Conservation (phyloP, 2,113 vertebrate species). For the Paralichthys olivaceus region DNA sequence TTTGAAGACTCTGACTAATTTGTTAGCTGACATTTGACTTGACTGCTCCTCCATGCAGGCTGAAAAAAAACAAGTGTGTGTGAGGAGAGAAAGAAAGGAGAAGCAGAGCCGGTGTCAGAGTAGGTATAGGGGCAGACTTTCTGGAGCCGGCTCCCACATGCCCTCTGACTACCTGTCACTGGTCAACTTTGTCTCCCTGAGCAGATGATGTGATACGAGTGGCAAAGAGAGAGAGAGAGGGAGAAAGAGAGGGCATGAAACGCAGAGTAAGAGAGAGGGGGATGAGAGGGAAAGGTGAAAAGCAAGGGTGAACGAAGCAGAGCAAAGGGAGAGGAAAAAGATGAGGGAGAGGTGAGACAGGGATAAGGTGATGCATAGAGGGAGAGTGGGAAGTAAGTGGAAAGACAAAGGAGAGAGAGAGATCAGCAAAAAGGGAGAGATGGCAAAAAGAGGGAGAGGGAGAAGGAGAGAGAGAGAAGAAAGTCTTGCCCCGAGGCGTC, state of each 20-base stretch:
- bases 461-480: slow-evolving; percentile 19
- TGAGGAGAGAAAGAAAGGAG: background rate
- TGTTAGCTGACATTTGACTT: slow-evolving; percentile 61
- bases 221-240: slow-evolving; percentile 20
- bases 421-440: slow-evolving; percentile 37
- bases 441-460: slow-evolving; percentile 34
- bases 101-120: slow-evolving; percentile 34
- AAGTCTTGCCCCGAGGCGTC: slow-evolving; percentile 66
- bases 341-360: slow-evolving; percentile 26
- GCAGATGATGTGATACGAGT: slow-evolving; percentile 53
- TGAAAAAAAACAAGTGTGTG: slow-evolving; percentile 18
- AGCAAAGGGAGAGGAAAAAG: slow-evolving; percentile 12
- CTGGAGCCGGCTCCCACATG: slow-evolving; percentile 75
- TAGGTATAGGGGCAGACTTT: slow-evolving; percentile 75
- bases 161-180: slow-evolving; percentile 71
- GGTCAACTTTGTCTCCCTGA: slow-evolving; percentile 48
- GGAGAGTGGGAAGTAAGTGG: slow-evolving; percentile 40
- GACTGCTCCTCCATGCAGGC: slow-evolving; percentile 41
- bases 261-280: background rate
- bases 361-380: slow-evolving; percentile 7
- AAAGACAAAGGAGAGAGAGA: slow-evolving; percentile 60
- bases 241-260: background rate
- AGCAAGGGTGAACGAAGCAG: background rate
- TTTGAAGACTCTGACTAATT: slow-evolving; percentile 55
- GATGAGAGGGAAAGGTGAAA: slow-evolving; percentile 5